These are phyloP conservation scores for Acleris laterana DNA, from an alignment of 2,888 invertebrate species.

Conservation along the genomic window DNA sequence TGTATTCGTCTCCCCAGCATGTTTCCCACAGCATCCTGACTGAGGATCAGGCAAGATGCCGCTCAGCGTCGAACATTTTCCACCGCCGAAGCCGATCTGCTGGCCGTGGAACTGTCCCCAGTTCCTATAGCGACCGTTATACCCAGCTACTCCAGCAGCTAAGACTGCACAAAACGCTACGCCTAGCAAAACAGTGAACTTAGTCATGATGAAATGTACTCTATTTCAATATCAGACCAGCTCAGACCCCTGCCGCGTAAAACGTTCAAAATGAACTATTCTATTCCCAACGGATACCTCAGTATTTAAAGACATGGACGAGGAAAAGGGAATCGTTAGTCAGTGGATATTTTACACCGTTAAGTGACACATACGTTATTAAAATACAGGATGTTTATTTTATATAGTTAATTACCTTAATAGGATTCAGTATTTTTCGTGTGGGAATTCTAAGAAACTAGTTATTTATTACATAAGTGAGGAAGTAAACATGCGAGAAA, in stretches of 20 bases:
- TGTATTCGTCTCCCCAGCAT: no score
- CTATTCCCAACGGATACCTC: neutral
- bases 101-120: conserved; percentile 6
- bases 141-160: neutral
- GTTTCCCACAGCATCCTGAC: no score
- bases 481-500: no score
- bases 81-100: conserved; percentile 1
- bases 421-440: no score
- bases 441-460: no score
- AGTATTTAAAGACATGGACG: neutral
- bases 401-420: no score
- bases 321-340: neutral
- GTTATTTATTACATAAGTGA: no score
- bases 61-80: neutral
- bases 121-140: neutral
- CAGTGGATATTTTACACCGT: no score
- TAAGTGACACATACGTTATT: no score
- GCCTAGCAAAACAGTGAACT: conserved; percentile 6
- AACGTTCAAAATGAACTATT: neutral
- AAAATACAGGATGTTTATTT: no score
- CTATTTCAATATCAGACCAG: no score
- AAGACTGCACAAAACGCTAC: conserved; percentile 4
- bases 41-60: no score
- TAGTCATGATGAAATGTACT: conserved; percentile 13
- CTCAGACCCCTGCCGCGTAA: neutral